These are phyloP conservation scores for Trochalopteron elliotii DNA, from an alignment of 2,113 vertebrate genomes.

Conservation along the genomic window DNA sequence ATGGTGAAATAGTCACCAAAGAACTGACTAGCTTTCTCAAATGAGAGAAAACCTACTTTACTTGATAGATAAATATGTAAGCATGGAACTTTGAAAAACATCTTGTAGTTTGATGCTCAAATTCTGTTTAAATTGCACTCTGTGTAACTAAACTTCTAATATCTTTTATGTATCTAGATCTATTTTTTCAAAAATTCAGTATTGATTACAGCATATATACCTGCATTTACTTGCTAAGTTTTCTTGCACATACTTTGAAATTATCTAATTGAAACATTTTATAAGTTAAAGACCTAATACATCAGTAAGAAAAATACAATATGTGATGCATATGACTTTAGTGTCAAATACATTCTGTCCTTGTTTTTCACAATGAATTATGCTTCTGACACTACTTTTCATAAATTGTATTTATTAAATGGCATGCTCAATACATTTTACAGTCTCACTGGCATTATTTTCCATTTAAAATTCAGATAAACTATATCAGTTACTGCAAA, in stretches of 20 bases:
- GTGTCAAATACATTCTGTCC: neutral
- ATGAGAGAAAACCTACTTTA: neutral
- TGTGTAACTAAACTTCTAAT: neutral
- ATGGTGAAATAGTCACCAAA: neutral
- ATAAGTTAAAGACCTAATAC: neutral
- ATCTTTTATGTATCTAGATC: neutral
- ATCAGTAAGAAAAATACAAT: neutral
- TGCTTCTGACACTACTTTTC: neutral
- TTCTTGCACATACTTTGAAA: neutral
- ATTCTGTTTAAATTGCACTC: neutral
- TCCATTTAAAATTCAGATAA: conserved; percentile 10
- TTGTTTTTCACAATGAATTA: neutral
- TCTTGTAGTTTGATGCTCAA: neutral
- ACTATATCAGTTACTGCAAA: neutral
- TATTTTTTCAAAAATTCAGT: neutral
- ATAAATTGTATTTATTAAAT: neutral
- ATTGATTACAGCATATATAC: neutral
- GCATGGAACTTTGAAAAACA: neutral
- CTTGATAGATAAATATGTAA: neutral
- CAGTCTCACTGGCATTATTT: neutral
- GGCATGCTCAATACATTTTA: neutral
- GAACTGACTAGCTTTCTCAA: neutral
- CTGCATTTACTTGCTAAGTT: neutral
- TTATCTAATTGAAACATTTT: neutral
- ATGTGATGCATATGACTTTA: neutral